A percentile compares a stretch with the other conserved stretches of the same genome.
phyloP scores from a whole-genome alignment of 2,113 vertebrate species.

The Arothron firmamentum region DNA sequence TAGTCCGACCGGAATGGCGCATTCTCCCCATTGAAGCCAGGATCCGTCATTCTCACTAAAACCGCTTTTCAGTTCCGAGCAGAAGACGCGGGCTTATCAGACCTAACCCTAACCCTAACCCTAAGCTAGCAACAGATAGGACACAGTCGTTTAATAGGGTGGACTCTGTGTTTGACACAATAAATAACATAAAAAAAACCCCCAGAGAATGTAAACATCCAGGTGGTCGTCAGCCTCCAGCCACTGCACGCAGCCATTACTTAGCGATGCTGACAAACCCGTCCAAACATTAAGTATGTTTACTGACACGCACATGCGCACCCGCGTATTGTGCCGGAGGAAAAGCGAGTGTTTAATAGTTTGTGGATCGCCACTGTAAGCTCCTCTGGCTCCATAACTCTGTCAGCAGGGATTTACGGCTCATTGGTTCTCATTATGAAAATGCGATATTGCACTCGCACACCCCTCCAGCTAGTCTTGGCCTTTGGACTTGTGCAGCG shows the following conservation, averaged over 20 bases:
- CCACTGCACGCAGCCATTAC: constrained; percentile 22
- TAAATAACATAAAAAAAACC: constrained; percentile 14
- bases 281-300: constrained; percentile 2
- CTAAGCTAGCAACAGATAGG: no score
- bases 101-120: no score
- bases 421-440: constrained; percentile 72
- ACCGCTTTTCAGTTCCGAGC: no score
- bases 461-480: constrained; percentile 52
- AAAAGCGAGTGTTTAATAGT: constrained; percentile 45
- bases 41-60: no score
- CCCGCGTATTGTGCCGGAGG: constrained; percentile 15
- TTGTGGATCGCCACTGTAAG: constrained; percentile 51
- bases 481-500: constrained; percentile 50
- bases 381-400: constrained; percentile 55
- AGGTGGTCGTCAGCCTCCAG: constrained; percentile 8
- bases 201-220: constrained; percentile 14
- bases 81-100: no score
- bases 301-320: constrained; percentile 21
- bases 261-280: constrained; percentile 43
- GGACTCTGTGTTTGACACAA: constrained; percentile 29
- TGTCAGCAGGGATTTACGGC: constrained; percentile 70
- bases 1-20: no score
- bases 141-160: neutral
- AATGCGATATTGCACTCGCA: constrained; percentile 64
- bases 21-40: no score